A percentile compares a stretch with the other conserved stretches of the same genome.
Conservation (phyloP, 2,888 invertebrate genomes). For the Ophioninae sp. region DNA sequence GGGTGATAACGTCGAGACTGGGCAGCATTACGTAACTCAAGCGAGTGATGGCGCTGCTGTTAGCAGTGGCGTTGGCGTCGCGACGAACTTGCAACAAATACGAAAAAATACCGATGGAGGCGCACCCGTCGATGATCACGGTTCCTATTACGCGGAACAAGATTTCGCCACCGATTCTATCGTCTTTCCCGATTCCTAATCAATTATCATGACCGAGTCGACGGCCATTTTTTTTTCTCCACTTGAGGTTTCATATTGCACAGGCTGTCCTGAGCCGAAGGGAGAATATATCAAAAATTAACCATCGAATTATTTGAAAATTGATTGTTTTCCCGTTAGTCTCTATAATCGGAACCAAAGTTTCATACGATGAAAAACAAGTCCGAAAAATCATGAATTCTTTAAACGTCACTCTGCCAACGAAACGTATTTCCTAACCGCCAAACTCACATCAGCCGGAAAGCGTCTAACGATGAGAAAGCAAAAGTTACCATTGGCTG, state of each 20-base stretch:
- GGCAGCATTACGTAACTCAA: conserved; percentile 52
- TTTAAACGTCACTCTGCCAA: too few relatives aligned
- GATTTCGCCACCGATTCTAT: conserved; percentile 69
- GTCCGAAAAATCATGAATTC: too few relatives aligned
- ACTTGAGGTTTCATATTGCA: neutral
- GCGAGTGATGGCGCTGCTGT: conserved; percentile 45
- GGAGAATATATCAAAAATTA: too few relatives aligned
- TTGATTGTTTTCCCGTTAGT: too few relatives aligned
- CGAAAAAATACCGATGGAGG: conserved; percentile 41
- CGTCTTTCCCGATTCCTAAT: conserved; percentile 72
- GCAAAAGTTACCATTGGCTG: too few relatives aligned
- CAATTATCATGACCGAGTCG: neutral
- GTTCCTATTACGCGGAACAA: conserved; percentile 62
- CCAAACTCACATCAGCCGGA: too few relatives aligned
- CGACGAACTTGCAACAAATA: conserved; percentile 32
- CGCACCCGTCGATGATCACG: conserved; percentile 63
- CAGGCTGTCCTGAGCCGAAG: too few relatives aligned
- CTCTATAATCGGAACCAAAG: too few relatives aligned
- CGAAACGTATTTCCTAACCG: too few relatives aligned
- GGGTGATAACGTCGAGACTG: conserved; percentile 48
- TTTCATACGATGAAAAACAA: too few relatives aligned
- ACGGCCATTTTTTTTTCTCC: conserved; percentile 3
- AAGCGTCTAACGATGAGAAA: too few relatives aligned
- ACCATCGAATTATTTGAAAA: too few relatives aligned
- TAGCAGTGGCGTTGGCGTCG: conserved; percentile 22